Evolutionary conservation across 2,888 invertebrate species (phyloP).

Genomic region (Pheosia gnoma): DNA sequence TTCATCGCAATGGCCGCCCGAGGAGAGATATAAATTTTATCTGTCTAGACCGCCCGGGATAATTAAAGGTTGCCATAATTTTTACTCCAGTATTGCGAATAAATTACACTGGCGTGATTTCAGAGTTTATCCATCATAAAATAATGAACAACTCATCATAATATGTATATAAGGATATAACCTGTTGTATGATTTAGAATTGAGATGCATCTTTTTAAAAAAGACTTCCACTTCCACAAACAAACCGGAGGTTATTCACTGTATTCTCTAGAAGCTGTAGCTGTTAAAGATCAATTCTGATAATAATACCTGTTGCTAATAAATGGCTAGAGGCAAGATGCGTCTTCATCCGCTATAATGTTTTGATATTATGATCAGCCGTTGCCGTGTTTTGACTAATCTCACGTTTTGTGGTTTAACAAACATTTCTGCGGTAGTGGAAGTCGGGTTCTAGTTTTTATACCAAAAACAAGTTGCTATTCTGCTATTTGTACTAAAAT

Average conservation of each 20-base stretch:
- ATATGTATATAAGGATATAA: too few relatives aligned
- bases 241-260: background rate
- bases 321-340: background rate
- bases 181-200: background rate
- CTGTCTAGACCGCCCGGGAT: constrained; percentile 27
- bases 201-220: background rate
- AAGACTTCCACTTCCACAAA: background rate
- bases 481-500: background rate
- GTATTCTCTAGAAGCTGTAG: background rate
- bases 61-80: constrained; percentile 17
- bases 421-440: constrained; percentile 1
- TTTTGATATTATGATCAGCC: constrained; percentile 27
- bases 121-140: background rate
- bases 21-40: constrained; percentile 25
- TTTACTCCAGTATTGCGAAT: constrained; percentile 5
- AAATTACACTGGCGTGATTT: background rate
- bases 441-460: constrained; percentile 8
- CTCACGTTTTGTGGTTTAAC: constrained; percentile 25
- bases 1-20: constrained; percentile 49
- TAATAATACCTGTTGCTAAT: background rate
- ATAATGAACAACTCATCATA: background rate
- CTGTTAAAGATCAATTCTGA: background rate
- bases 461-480: background rate
- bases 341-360: constrained; percentile 11
- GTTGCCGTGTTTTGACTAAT: constrained; percentile 30